These are phyloP conservation scores for Furnarius figulus DNA, from an alignment of 2,113 vertebrate species.

Conservation along the genomic window DNA sequence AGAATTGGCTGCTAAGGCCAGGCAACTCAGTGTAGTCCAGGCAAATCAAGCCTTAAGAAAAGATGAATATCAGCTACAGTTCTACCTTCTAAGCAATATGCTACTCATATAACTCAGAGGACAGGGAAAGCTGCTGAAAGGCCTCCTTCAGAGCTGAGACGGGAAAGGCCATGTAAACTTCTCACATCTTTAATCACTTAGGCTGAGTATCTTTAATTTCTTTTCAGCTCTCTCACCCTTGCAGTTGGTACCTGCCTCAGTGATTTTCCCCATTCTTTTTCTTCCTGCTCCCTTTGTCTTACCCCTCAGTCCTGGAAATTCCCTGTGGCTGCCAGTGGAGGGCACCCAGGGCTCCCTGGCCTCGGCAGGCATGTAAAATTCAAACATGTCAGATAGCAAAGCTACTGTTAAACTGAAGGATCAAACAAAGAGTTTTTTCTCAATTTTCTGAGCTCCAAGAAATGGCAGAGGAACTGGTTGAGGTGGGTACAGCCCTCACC, in stretches of 20 bases:
- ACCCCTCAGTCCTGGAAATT: not conserved
- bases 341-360: not conserved
- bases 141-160: not conserved
- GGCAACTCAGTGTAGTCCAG: not conserved
- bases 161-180: not conserved
- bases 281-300: not conserved
- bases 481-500: not conserved
- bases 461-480: not conserved
- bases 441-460: not conserved
- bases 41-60: not conserved
- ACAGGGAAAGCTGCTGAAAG: not conserved
- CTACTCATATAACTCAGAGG: not conserved
- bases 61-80: not conserved
- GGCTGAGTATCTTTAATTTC: not conserved
- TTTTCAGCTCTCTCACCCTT: not conserved
- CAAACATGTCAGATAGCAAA: not conserved
- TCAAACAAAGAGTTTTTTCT: not conserved
- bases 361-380: not conserved
- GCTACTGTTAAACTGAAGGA: not conserved
- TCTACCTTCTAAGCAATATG: not conserved
- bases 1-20: not conserved
- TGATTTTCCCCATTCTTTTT: not conserved
- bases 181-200: not conserved
- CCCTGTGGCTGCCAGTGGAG: not conserved
- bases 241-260: not conserved